These are phyloP conservation scores for Tolypeutes matacus DNA, from an alignment of 2,797 vertebrate genomes.

Conservation along the genomic window DNA sequence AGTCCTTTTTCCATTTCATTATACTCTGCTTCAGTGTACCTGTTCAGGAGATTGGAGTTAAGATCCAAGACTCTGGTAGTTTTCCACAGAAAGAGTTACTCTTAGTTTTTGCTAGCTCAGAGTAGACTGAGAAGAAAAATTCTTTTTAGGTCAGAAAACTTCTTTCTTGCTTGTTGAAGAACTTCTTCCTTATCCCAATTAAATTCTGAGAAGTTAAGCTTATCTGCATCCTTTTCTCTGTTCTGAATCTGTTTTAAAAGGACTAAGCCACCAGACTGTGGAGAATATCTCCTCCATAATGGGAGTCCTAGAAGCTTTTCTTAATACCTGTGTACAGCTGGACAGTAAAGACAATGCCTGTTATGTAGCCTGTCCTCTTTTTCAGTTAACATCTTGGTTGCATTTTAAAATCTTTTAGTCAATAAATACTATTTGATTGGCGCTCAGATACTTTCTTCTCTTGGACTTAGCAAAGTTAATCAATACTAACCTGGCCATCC, in stretches of 20 bases:
- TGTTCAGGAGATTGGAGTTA: background rate
- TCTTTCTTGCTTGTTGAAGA: background rate
- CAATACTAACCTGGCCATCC: background rate
- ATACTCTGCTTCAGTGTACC: background rate
- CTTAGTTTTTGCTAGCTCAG: background rate
- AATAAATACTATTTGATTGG: background rate
- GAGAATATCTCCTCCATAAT: background rate
- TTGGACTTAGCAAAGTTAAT: slow-evolving; percentile 34
- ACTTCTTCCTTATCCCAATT: background rate
- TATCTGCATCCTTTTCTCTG: slow-evolving; percentile 13
- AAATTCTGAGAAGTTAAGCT: slow-evolving; percentile 38
- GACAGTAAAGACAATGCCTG: background rate
- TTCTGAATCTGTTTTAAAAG: background rate
- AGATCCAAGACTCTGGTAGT: background rate
- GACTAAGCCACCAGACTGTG: background rate
- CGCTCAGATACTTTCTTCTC: background rate
- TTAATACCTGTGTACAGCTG: background rate
- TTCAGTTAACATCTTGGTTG: slow-evolving; percentile 34
- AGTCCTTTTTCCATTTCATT: background rate
- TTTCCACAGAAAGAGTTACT: background rate
- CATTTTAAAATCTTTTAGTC: slow-evolving; percentile 3
- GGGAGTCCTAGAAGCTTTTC: background rate
- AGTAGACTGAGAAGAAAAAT: slow-evolving; percentile 19
- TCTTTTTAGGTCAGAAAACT: slow-evolving; percentile 1
- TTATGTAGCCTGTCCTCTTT: background rate